Base-by-base conservation (phyloP, 2,888 invertebrate genomes). In the Amblyteles armatorius region DNA sequence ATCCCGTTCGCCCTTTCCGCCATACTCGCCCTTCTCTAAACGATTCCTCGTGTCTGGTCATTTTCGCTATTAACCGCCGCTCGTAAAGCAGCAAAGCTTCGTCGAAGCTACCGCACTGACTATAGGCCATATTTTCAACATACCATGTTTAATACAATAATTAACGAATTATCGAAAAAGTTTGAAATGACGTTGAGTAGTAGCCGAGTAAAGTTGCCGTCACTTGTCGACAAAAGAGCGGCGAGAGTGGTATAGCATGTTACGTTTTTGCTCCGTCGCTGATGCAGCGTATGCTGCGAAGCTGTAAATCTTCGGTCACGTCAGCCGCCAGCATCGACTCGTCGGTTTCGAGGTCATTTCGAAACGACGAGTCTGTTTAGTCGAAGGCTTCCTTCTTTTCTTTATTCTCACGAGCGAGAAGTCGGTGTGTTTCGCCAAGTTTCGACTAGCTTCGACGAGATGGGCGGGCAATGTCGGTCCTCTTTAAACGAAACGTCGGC, bases 41-140 rank as follows among this genome's bases (percentile, higher is more conserved):
- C 91, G 92, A 92, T 92, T 92, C 91, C 89, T 91, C 91, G 90
- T 92, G 92, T 93, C 91, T 90, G 86, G 90, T 91, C 92, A 92
- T 92, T 92, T 92, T 90, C 88, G 90, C 91, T 91, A 92, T 93
- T 92, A 92, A 92, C 92, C 90, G 89, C 88, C 82, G 78, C 86
- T 86, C 86, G 84, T 85, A 86, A 86, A 87, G 44, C 69, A 68
- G 60, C 57, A n/a, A 73, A 74, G 50, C 16, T 74, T 63, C 63
- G 57, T n/a, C 55, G 69, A 33, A 16, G 74, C 52, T 73, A 65
- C 63, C 44, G 72, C 33, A 44, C 44, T 44, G 16, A 13, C 29
- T 29, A 5, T 29, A 29, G 11, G 44, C 3, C 16, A 44, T 44
- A 44, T 44, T 44, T 44, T 44, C 16, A 44, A 44, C 44, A 16